A percentile compares a stretch with the other conserved stretches of the same genome.
phyloP scores from a whole-genome alignment of 1,140 invertebrate species.

The Caenorhabditis tropicalis region DNA sequence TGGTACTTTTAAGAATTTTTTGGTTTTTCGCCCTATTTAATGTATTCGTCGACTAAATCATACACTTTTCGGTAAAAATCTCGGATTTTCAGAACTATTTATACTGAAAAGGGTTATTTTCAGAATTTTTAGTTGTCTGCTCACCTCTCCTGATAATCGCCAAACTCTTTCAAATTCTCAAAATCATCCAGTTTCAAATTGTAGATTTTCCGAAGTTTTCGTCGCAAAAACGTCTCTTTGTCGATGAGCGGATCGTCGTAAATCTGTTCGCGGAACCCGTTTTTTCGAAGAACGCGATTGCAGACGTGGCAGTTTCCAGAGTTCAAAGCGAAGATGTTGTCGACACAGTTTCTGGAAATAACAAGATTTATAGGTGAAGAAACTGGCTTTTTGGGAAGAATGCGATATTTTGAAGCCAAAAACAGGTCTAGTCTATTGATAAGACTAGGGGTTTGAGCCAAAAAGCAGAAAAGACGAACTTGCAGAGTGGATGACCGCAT shows the following conservation, averaged over 20 bases:
- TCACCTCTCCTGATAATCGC: slow-evolving; percentile 85
- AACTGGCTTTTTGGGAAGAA: neutral
- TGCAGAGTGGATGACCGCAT: slow-evolving; percentile 95
- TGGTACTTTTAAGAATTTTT: neutral
- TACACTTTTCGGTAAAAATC: no score
- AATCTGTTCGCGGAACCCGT: slow-evolving; percentile 89
- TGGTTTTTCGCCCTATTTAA: no score
- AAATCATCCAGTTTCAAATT: slow-evolving; percentile 93
- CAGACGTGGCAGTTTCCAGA: slow-evolving; percentile 92
- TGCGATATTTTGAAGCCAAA: neutral
- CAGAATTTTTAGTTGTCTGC: no score
- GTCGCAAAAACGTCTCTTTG: slow-evolving; percentile 94
- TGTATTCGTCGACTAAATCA: no score
- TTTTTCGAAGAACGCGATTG: slow-evolving; percentile 82
- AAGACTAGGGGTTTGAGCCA: neutral
- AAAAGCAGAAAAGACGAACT: no score
- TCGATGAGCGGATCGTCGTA: slow-evolving; percentile 96
- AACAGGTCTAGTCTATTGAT: no score
- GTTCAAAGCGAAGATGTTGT: slow-evolving; percentile 90
- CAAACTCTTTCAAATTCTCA: slow-evolving; percentile 81
- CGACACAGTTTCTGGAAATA: slow-evolving; percentile 81
- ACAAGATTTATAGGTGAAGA: no score
- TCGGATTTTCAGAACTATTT: no score
- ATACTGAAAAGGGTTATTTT: no score
- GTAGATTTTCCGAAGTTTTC: slow-evolving; percentile 83